phyloP scores from a whole-genome alignment of 35 echinoderm and acorn worm species.

The Anneissia japonica region DNA sequence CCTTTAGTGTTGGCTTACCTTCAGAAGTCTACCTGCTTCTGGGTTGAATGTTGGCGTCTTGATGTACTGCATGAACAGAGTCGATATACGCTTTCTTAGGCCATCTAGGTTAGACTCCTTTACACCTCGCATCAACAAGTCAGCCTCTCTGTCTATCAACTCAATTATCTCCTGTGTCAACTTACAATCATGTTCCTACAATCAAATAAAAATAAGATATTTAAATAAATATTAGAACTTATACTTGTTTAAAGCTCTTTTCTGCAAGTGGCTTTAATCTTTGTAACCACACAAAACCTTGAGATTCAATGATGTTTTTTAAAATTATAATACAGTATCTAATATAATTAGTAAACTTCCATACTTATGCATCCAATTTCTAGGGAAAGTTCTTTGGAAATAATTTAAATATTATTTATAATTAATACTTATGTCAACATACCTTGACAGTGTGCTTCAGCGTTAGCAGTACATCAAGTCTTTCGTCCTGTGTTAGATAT shows the following conservation, averaged over 20 bases:
- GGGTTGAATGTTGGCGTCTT: slow-evolving; percentile 92
- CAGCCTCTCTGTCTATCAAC: slow-evolving; percentile 89
- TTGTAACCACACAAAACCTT: background rate
- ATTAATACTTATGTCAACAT: no score
- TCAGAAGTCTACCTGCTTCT: slow-evolving; percentile 88
- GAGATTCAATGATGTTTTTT: background rate
- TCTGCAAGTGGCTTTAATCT: background rate
- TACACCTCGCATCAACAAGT: slow-evolving; percentile 87
- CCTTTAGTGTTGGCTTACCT: slow-evolving; percentile 38
- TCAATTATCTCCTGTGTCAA: slow-evolving; percentile 94
- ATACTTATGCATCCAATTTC: background rate
- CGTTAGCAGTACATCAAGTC: slow-evolving; percentile 88
- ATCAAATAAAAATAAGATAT: background rate
- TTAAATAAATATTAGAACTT: background rate
- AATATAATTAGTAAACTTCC: no score
- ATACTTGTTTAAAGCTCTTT: background rate
- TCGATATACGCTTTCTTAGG: slow-evolving; percentile 79
- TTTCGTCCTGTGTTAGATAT: slow-evolving; percentile 91
- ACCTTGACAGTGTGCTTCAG: slow-evolving; percentile 99
- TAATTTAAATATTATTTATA: no score
- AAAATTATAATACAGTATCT: background rate
- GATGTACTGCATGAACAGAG: slow-evolving; percentile 88
- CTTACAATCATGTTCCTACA: slow-evolving; percentile 93
- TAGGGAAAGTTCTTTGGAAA: background rate
- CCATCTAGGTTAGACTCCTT: slow-evolving; percentile 85